Evolutionary conservation across 2,113 vertebrate genomes (phyloP).

Genomic region (Helogale parvula): DNA sequence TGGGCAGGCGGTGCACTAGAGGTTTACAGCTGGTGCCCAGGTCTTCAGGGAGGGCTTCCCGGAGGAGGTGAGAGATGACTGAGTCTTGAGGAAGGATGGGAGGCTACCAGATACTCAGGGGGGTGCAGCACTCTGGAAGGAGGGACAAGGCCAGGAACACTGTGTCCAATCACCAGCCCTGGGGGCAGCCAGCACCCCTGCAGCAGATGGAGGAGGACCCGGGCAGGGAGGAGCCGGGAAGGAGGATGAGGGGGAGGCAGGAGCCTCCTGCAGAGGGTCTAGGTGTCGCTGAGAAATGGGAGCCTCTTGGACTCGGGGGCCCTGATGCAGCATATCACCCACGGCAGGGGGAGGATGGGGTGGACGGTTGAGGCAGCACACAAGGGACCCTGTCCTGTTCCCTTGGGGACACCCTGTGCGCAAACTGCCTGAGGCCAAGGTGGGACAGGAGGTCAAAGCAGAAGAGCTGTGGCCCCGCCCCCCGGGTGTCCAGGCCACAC

Average conservation of each 20-base stretch:
- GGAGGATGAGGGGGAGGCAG: neutral
- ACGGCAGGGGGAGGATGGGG: neutral
- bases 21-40: too few species aligned
- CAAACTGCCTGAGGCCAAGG: neutral
- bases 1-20: too few species aligned
- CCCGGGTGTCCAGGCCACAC: neutral
- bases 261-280: neutral
- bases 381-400: neutral
- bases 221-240: too few species aligned
- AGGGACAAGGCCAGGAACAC: too few species aligned
- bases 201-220: too few species aligned
- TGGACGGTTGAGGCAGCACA: rapidly evolving
- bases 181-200: too few species aligned
- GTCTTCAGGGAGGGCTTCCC: neutral
- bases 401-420: neutral
- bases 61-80: neutral
- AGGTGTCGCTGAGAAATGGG: neutral
- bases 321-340: neutral
- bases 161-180: too few species aligned
- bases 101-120: too few species aligned
- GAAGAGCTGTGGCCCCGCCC: too few species aligned
- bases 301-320: rapidly evolving
- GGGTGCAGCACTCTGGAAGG: too few species aligned
- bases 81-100: too few species aligned
- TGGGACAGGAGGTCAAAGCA: neutral